These are phyloP conservation scores for Trisateles emortualis DNA, from an alignment of 2,888 invertebrate genomes.

Conservation along the genomic window DNA sequence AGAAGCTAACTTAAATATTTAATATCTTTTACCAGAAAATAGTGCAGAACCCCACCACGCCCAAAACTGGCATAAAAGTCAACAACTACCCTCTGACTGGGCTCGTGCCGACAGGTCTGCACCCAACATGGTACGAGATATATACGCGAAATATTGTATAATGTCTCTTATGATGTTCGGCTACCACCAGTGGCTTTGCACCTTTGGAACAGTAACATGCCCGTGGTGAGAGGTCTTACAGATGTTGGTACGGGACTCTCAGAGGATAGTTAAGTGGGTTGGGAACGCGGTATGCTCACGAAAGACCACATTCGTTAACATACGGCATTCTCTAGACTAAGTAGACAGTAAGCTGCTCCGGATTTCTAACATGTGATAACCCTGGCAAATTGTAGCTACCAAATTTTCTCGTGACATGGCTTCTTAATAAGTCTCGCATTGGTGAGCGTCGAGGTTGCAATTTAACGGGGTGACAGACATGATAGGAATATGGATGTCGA, in stretches of 20 bases:
- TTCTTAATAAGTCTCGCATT: constrained; percentile 16
- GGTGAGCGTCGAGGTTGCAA: constrained; percentile 61
- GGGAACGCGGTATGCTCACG: constrained; percentile 79
- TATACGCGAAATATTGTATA: constrained; percentile 37
- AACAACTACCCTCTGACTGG: constrained; percentile 72
- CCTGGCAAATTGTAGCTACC: constrained; percentile 70
- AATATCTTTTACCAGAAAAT: constrained; percentile 70
- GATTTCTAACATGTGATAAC: constrained; percentile 69
- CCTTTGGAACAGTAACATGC: constrained; percentile 27
- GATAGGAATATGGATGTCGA: constrained; percentile 69
- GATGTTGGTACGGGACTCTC: constrained; percentile 62
- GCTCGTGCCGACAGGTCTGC: constrained; percentile 54
- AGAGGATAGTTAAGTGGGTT: constrained; percentile 68
- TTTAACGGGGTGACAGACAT: constrained; percentile 70
- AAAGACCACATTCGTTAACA: constrained; percentile 67
- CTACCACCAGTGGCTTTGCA: constrained; percentile 56
- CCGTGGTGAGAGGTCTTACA: constrained; percentile 51
- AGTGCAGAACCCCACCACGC: constrained; percentile 60
- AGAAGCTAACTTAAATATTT: constrained; percentile 18
- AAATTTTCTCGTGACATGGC: constrained; percentile 20
- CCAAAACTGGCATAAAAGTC: constrained; percentile 72
- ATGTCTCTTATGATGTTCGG: constrained; percentile 58
- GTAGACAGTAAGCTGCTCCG: constrained; percentile 73
- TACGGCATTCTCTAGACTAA: constrained; percentile 81
- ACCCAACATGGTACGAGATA: constrained; percentile 53